A percentile compares a stretch with the other conserved stretches of the same genome.
Conservation (phyloP, 2,888 invertebrate species). For the Idaea dimidiata region DNA sequence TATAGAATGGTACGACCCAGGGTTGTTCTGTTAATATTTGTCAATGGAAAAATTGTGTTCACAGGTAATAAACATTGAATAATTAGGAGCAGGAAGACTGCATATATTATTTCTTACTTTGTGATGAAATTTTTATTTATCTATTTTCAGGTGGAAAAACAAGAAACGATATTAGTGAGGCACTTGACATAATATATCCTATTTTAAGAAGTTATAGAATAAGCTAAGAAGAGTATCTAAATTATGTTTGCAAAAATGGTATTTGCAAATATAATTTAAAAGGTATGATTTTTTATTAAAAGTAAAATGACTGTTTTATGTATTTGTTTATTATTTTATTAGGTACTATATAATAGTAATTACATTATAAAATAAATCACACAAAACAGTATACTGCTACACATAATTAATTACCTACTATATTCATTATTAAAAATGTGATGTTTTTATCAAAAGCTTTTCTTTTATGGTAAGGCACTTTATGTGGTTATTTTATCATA, state of each 20-base stretch:
- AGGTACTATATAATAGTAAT: no score
- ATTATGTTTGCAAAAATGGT: no score
- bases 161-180: slow-evolving; percentile 94
- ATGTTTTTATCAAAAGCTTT: no score
- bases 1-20: slow-evolving; percentile 98
- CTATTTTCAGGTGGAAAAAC: slow-evolving; percentile 89
- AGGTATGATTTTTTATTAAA: no score
- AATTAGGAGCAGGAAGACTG: no score
- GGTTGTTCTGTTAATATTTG: slow-evolving; percentile 98
- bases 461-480: neutral
- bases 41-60: slow-evolving; percentile 98
- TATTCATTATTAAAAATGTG: no score
- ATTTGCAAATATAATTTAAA: no score
- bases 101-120: slow-evolving; percentile 3
- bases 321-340: no score
- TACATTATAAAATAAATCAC: no score
- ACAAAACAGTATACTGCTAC: no score
- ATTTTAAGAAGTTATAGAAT: slow-evolving; percentile 97
- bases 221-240: slow-evolving; percentile 42
- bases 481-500: neutral
- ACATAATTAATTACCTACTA: no score
- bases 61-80: slow-evolving; percentile 85
- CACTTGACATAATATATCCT: slow-evolving; percentile 96
- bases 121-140: slow-evolving; percentile 7
- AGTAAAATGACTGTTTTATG: no score